phyloP scores from a whole-genome alignment of 2,797 vertebrate genomes.

The Threskiornis aethiopicus region DNA sequence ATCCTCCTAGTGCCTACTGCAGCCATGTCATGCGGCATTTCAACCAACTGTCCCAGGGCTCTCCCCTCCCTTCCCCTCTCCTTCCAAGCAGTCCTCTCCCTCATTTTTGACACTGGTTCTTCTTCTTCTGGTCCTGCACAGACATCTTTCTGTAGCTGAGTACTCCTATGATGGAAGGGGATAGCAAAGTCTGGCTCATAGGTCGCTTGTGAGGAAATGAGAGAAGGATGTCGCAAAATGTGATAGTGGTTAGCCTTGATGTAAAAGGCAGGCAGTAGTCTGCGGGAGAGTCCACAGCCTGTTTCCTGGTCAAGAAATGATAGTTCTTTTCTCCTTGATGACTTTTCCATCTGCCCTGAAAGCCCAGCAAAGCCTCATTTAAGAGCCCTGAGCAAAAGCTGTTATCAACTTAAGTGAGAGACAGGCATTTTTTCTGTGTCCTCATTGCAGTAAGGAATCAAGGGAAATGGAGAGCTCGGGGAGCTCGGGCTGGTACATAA shows the following conservation, averaged over 20 bases:
- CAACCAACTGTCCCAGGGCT: not conserved
- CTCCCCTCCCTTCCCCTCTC: not conserved
- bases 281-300: not conserved
- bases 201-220: not conserved
- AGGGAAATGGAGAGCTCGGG: not conserved
- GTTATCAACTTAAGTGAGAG: not conserved
- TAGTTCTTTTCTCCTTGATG: slow-evolving; percentile 16
- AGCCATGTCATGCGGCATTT: slow-evolving; percentile 19
- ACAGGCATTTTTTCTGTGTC: not conserved
- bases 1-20: not conserved
- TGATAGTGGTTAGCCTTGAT: not conserved
- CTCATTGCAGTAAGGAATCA: not conserved
- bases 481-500: not conserved
- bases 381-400: not conserved
- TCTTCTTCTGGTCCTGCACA: not conserved
- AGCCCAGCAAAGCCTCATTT: not conserved
- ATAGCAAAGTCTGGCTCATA: not conserved
- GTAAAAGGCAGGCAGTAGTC: not conserved
- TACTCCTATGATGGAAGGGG: not conserved
- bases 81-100: not conserved
- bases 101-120: not conserved
- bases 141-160: not conserved
- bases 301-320: slow-evolving; percentile 6
- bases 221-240: not conserved
- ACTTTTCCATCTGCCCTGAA: slow-evolving; percentile 7